A percentile compares a stretch with the other conserved stretches of the same genome.
Conservation (phyloP, 2,797 vertebrate genomes). For the Syndactyla subalaris region DNA sequence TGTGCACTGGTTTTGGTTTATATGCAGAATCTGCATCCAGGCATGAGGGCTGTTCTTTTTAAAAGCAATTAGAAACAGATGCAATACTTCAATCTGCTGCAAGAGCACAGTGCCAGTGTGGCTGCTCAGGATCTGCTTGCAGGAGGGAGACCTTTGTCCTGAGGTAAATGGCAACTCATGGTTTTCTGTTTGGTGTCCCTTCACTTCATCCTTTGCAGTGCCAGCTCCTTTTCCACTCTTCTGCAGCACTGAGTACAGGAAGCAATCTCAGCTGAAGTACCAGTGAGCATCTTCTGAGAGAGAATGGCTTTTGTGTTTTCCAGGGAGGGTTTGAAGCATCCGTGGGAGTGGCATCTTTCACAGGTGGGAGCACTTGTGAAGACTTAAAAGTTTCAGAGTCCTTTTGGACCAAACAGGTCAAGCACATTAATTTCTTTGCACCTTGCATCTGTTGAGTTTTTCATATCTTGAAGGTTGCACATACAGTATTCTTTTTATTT, state of each 20-base stretch:
- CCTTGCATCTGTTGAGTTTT: background rate
- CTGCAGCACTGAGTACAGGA: background rate
- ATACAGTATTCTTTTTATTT: slow-evolving; percentile 33
- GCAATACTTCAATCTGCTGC: slow-evolving; percentile 24
- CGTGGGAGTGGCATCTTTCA: slow-evolving; percentile 21
- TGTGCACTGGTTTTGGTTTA: background rate
- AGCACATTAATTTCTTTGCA: background rate
- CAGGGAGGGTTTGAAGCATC: background rate
- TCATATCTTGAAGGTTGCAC: slow-evolving; percentile 17
- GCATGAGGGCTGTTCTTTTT: background rate
- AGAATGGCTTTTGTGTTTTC: slow-evolving; percentile 36
- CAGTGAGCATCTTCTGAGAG: background rate
- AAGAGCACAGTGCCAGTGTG: slow-evolving; percentile 45
- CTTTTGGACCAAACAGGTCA: background rate
- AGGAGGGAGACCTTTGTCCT: background rate
- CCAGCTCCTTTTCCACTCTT: slow-evolving; percentile 3
- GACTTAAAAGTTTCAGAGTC: background rate
- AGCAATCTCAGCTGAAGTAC: slow-evolving; percentile 4
- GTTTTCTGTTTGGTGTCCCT: background rate
- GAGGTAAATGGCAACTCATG: background rate
- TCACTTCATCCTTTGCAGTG: background rate
- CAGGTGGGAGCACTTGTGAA: slow-evolving; percentile 47
- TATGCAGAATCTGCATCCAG: slow-evolving; percentile 25
- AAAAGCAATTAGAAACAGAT: background rate
- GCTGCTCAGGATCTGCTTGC: background rate